Evolutionary conservation across 1,140 invertebrate species (phyloP).

Genomic region (Bombyx mandarina): DNA sequence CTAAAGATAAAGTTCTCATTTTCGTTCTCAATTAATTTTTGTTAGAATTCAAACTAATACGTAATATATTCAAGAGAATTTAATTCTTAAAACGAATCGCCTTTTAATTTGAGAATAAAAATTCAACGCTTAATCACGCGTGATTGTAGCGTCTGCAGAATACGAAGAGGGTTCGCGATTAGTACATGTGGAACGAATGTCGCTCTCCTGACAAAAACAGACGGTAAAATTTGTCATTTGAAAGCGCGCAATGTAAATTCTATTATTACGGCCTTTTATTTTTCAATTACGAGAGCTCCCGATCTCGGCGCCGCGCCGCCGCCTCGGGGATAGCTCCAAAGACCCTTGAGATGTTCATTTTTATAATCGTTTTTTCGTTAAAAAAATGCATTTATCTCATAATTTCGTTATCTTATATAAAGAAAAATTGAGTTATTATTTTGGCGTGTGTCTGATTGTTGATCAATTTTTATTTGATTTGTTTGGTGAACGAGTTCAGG

Average conservation of each 20-base stretch:
- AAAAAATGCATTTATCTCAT: neutral
- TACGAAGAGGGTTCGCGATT: constrained; percentile 15
- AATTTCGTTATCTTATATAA: neutral
- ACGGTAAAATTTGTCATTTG: constrained; percentile 64
- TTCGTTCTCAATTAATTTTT: no score
- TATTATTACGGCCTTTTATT: constrained; percentile 70
- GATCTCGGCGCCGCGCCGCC: constrained; percentile 38
- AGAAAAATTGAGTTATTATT: neutral
- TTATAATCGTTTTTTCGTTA: constrained; percentile 9
- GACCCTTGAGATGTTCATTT: constrained; percentile 38
- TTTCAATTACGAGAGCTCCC: constrained; percentile 62
- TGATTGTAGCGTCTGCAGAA: neutral
- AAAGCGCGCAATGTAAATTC: constrained; percentile 68
- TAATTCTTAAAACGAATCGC: no score
- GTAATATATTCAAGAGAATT: no score
- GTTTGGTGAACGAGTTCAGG: no score
- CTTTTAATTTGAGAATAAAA: no score
- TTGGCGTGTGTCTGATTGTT: neutral
- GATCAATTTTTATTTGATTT: no score
- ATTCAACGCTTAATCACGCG: no score
- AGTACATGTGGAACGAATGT: constrained; percentile 29
- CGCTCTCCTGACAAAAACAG: constrained; percentile 54
- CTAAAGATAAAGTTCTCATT: no score
- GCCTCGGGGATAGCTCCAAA: constrained; percentile 54
- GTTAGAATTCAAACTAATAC: no score